These are phyloP conservation scores for Pheucticus melanocephalus DNA, from an alignment of 2,113 vertebrate species.

Conservation along the genomic window DNA sequence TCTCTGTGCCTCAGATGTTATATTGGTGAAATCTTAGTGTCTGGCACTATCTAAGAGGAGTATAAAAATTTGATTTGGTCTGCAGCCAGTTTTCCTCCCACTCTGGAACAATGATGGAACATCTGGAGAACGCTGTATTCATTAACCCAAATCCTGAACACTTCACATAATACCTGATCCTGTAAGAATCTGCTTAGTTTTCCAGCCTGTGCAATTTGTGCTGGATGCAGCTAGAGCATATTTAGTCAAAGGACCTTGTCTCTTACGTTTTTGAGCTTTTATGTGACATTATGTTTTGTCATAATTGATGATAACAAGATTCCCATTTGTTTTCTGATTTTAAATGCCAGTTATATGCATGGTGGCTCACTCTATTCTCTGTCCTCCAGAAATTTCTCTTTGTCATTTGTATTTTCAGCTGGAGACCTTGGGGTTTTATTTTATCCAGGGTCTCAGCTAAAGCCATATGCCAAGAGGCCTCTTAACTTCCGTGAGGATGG, in stretches of 20 bases:
- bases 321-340: constrained; percentile 22
- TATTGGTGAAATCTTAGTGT: constrained; percentile 58
- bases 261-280: not conserved
- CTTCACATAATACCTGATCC: constrained; percentile 28
- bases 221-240: not conserved
- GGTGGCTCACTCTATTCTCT: not conserved
- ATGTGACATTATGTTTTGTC: not conserved
- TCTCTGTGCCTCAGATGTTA: constrained; percentile 46
- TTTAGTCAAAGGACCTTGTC: not conserved
- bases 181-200: constrained; percentile 38
- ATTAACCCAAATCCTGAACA: constrained; percentile 39
- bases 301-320: constrained; percentile 32
- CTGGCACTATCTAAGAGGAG: constrained; percentile 61
- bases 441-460: constrained; percentile 27
- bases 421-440: constrained; percentile 45
- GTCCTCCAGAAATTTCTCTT: constrained; percentile 18
- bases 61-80: constrained; percentile 62
- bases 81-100: constrained; percentile 54
- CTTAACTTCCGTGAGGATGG: constrained; percentile 44
- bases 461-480: constrained; percentile 60
- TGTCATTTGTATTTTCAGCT: constrained; percentile 33
- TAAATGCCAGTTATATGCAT: constrained; percentile 2
- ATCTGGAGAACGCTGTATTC: constrained; percentile 55
- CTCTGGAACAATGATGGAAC: constrained; percentile 50
- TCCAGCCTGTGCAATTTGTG: not conserved